These are phyloP conservation scores for Andricus quercusramuli DNA, from an alignment of 2,888 invertebrate species.

Conservation along the genomic window DNA sequence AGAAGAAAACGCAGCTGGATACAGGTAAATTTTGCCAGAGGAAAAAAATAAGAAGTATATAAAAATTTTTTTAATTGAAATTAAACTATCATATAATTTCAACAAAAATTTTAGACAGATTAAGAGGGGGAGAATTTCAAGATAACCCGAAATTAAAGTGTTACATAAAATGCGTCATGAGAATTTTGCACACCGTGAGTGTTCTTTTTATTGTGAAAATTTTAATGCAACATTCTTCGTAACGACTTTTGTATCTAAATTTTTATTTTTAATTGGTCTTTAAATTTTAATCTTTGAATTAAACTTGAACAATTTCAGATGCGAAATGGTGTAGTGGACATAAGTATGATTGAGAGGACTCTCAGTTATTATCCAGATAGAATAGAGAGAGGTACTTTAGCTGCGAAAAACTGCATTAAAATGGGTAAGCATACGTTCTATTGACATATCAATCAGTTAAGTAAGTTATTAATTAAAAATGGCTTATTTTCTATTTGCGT, in stretches of 20 bases:
- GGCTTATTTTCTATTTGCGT: background rate
- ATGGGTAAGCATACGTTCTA: background rate
- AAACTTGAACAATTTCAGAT: background rate
- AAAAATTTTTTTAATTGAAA: background rate
- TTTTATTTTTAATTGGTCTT: background rate
- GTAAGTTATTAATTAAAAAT: background rate
- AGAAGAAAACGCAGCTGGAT: too few species aligned
- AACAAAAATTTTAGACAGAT: background rate
- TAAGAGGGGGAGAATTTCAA: constrained; percentile 51
- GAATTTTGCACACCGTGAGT: constrained; percentile 61
- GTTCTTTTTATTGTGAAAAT: background rate
- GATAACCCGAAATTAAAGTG: constrained; percentile 75
- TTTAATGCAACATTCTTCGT: background rate
- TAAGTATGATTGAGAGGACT: background rate
- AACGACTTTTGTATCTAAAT: too few species aligned
- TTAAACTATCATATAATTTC: background rate
- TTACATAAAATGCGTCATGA: constrained; percentile 80
- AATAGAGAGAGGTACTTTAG: background rate
- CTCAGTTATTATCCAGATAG: background rate
- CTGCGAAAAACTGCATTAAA: background rate
- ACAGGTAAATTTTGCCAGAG: too few species aligned
- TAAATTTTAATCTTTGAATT: background rate
- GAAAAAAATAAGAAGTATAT: background rate
- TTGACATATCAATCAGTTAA: background rate
- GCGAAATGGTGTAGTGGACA: background rate